phyloP scores from a whole-genome alignment of 2,113 vertebrate genomes.

The Rattus norvegicus region GRCr8 NC_086037.1:53170501-53171000 shows the following conservation, averaged over 20 bases:
- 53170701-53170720: neutral
- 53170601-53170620: neutral
- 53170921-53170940: neutral
- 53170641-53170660: neutral
- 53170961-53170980: neutral
- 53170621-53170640: neutral
- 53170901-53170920: neutral
- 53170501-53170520: neutral
- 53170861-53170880: neutral
- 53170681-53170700: neutral
- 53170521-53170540: neutral
- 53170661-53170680: neutral
- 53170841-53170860: neutral
- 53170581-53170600: neutral
- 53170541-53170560: neutral
- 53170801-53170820: neutral
- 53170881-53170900: neutral
- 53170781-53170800: neutral
- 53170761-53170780: neutral
- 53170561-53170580: neutral
- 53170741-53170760: neutral
- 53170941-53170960: neutral
- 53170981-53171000: neutral
- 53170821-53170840: neutral
- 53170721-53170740: neutral